These are phyloP conservation scores for Schlechtendalia chinensis DNA, from an alignment of 1,140 invertebrate genomes.

Conservation along the genomic window DNA sequence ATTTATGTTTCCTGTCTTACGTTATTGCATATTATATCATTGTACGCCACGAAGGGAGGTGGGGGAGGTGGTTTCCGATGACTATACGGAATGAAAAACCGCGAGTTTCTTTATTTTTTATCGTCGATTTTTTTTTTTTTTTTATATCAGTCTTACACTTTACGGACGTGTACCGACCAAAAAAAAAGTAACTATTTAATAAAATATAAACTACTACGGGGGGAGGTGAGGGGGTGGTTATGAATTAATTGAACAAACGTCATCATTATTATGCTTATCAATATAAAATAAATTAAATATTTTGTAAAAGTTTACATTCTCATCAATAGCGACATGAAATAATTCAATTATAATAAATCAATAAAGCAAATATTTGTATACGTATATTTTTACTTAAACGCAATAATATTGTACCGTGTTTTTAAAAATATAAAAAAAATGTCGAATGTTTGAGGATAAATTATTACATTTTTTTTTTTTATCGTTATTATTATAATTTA, in stretches of 20 bases:
- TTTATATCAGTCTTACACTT: too few relatives aligned
- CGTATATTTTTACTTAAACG: slow-evolving; percentile 1
- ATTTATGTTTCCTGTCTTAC: too few relatives aligned
- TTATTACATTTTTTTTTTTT: slow-evolving; percentile 14
- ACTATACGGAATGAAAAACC: too few relatives aligned
- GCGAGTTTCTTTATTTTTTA: too few relatives aligned
- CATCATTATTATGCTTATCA: not conserved
- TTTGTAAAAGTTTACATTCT: slow-evolving; percentile 4
- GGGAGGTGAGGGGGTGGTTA: too few relatives aligned
- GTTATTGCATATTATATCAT: too few relatives aligned
- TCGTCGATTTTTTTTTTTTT: too few relatives aligned
- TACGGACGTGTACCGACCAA: too few relatives aligned
- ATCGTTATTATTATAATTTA: not conserved
- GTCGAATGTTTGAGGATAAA: slow-evolving; percentile 22
- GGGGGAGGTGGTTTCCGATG: too few relatives aligned
- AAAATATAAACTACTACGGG: too few relatives aligned
- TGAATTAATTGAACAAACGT: slow-evolving; percentile 2
- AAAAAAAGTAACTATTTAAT: too few relatives aligned
- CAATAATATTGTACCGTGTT: not conserved
- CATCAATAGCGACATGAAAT: not conserved
- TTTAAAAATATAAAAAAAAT: slow-evolving; percentile 4
- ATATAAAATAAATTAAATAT: slow-evolving; percentile 11
- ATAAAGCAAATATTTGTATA: slow-evolving; percentile 23
- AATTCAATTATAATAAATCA: slow-evolving; percentile 18
- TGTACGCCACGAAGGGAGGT: too few relatives aligned